Evolutionary conservation across 2,113 vertebrate species (phyloP), one percentile per base, ranked within the genome.

Genomic region (Xiphophorus maculatus): DNA sequence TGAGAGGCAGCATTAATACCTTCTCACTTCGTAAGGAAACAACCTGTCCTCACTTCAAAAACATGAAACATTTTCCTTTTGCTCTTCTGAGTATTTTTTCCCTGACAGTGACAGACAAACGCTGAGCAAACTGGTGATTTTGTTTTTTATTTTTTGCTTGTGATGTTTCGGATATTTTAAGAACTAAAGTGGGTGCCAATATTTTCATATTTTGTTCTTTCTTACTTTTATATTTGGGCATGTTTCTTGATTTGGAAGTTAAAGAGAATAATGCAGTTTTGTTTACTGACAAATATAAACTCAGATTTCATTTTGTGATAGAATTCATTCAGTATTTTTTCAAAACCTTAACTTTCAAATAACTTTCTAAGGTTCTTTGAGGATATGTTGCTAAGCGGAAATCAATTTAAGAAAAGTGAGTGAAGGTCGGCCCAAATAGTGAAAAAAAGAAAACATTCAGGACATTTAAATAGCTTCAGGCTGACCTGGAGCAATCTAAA

Each of bases 401-500:
- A 67, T 44, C 37, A 67, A 44, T 17, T 48, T 44, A 6, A 44
- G 13, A 54, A 54, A 25, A n/a, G 7, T 15, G 37, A 42, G 35
- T 42, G 12, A 28, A 66, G 13, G 11, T 25, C n/a, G 32, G 32
- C 42, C 25, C 12, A 29, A 40, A 67, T 44, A 44, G 12, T 10
- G 15, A n/a, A 66, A 67, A 67, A 29, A 7, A 35, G 32, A 22
- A 37, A 28, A 13, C 25, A 40, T 11, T 4, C 25, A 25, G 25
- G 6, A 30, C 66, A 19, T 68, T 48, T 11, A 54, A 69, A 69
- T 2, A 51, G 42, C 67, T 69, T 51, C 42, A 48, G 67, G 67
- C 67, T 69, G 67, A 51, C 67, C 67, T 30, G 67, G 42, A 69
- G 67, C 67, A 32, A 69, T 32, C 19, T 69, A 29, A 69, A 69